phyloP scores from a whole-genome alignment of 2,113 vertebrate genomes.

The Ursus arctos region DNA sequence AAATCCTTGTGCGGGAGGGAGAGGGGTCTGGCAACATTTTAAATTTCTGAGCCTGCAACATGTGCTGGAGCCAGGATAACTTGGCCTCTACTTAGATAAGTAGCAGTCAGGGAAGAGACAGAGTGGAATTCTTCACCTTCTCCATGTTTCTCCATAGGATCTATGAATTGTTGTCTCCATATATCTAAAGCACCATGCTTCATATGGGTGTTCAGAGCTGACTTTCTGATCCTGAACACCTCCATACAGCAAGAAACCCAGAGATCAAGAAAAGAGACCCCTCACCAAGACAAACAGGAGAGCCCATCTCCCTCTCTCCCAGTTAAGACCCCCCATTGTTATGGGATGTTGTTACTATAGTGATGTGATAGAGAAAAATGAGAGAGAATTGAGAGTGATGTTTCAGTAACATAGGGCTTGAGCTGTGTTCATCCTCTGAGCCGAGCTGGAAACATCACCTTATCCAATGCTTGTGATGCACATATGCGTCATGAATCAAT shows the following conservation, averaged over 20 bases:
- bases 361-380: background rate
- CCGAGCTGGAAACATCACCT: background rate
- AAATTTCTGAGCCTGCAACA: background rate
- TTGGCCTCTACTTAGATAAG: background rate
- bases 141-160: background rate
- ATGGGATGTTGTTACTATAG: background rate
- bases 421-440: background rate
- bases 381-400: background rate
- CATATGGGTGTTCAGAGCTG: background rate
- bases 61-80: background rate
- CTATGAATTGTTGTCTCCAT: no score
- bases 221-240: background rate
- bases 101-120: background rate
- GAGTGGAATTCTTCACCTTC: background rate
- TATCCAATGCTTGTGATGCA: fast-evolving
- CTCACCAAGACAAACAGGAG: background rate
- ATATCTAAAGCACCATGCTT: background rate
- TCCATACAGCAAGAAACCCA: background rate
- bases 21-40: no score
- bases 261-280: background rate
- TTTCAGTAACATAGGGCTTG: background rate
- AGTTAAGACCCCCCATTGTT: background rate
- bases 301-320: background rate
- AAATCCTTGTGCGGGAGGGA: background rate
- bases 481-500: background rate